Base-by-base conservation (phyloP, 2,113 vertebrate genomes). In the Rynchops niger region DNA sequence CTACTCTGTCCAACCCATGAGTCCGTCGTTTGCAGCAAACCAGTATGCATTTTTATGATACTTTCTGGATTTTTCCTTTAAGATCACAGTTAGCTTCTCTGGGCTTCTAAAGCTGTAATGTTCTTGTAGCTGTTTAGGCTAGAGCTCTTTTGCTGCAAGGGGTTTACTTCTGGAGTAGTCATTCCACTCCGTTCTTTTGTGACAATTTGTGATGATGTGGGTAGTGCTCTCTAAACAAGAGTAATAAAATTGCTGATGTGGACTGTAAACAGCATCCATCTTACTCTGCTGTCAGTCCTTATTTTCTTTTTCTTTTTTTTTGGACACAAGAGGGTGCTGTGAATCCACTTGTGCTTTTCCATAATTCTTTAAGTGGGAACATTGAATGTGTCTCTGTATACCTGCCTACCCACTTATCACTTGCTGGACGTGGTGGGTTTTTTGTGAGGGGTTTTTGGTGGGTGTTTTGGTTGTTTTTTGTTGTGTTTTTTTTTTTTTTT, bases 241-340 rank as follows among this genome's bases (percentile, higher is more conserved):
- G 20, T 34, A 72, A 40, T 25, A 50, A 34, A 53, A 29, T 40
- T 30, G 59, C 14, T 8, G 4, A 2, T 74, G 4, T 1, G 13
- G 38, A 10, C 52, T 82, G 42, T 47, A 65, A 90, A 56, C 22
- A 49, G 73, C 62, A 56, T 85, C 86, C 62, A 85, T 95, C 45
- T 94, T 81, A 15, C 16, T 34, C n/a, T 77, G 43, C 7, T 34
- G 16, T 50, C 6, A 32, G 40, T 22, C 81, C 22, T 67, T n/a
- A 1, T 32, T 63, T 86, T 63, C 8, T 15, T 12, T 19, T 42
- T 42, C 11, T 19, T 42, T 42, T 42, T 42, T 32, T 87, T 56
- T 71, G 52, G 66, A 80, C 65, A 1, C 92, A 50, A 94, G 95
- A 91, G 82, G 94, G 93, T 84, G 94, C 93, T 97, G 53, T 91